Evolutionary conservation across 2,113 vertebrate genomes (phyloP), one percentile per base, ranked within the genome.

Genomic region (Oryzias javanicus): DNA sequence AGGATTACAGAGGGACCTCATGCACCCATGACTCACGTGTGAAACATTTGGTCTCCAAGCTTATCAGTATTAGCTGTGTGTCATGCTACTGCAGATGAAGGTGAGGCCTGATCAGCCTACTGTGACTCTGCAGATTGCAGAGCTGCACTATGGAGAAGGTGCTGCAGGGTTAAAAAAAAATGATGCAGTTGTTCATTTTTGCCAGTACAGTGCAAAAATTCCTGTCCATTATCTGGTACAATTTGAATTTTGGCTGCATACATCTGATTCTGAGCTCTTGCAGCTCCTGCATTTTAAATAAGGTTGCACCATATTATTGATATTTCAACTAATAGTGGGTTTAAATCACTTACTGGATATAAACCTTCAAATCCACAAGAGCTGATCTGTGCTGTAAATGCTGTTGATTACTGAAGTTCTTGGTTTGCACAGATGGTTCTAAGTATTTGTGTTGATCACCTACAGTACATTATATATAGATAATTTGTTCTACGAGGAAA

Each of bases 91-190:
- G 74, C 71, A 67, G 66, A 76, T 44, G 55, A 78, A 80, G 70
- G 55, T 61, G 60, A 81, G 76, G 51, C 58, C 58, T 29, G 55
- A 60, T 45, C 14, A 64, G 57, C 57, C 17, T 66, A 70, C 58
- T 35, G 49, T 84, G 82, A 86, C 84, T 82, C 61, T 81, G 79
- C 79, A 84, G 62, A 79, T 66, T 70, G 69, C 3, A 56, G 64
- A 55, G 40, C 42, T 67, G 54, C 61, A 74, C 78, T 35, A 3
- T 35, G 35, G 35, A 35, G 2, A 3, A 27, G 35, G 10, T 35
- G 35, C 10, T 35, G 35, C 35, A 35, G 8, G 8, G 12, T 35
- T 12, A 29, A 29, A 29, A 29, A 29, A 29, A 29, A 29, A 6
- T 29, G 27, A n/a, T n/a, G n/a, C n/a, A 35, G 29, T 10, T 35